Evolutionary conservation across 2,797 vertebrate genomes (phyloP).

Genomic region (Mus spretus): DNA sequence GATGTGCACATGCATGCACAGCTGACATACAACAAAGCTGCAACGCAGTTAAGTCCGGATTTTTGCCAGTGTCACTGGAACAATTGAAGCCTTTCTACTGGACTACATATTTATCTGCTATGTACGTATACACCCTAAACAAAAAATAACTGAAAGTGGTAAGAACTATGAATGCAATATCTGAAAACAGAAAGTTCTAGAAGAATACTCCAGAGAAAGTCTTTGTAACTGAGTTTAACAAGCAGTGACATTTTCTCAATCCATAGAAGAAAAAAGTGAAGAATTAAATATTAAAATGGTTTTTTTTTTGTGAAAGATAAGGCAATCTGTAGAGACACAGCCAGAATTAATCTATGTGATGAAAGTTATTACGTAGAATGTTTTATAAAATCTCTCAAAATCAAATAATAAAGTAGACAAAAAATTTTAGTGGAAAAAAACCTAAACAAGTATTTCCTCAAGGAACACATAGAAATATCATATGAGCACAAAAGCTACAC

Average conservation of each 20-base stretch:
- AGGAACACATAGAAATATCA: not conserved
- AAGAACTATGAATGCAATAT: not conserved
- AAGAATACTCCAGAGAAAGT: not conserved
- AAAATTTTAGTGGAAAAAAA: not conserved
- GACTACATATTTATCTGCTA: rapidly evolving
- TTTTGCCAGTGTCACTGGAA: not conserved
- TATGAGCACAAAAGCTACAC: not conserved
- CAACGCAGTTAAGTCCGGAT: not conserved
- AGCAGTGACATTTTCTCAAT: not conserved
- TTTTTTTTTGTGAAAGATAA: not conserved
- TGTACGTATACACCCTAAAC: not conserved
- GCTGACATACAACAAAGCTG: not conserved
- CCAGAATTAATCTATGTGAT: not conserved
- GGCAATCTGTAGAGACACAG: not conserved
- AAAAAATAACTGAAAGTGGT: not conserved
- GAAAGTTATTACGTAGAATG: not conserved
- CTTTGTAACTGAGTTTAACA: not conserved
- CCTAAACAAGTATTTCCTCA: not conserved
- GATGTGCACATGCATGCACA: not conserved
- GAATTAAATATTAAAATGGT: not conserved
- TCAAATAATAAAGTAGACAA: not conserved
- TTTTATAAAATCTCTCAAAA: not conserved
- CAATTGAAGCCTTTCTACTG: not conserved
- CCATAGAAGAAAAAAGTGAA: not conserved
- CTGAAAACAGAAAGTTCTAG: not conserved